phyloP scores from a whole-genome alignment of 2,888 invertebrate species.

The Pogonocherus hispidulus region DNA sequence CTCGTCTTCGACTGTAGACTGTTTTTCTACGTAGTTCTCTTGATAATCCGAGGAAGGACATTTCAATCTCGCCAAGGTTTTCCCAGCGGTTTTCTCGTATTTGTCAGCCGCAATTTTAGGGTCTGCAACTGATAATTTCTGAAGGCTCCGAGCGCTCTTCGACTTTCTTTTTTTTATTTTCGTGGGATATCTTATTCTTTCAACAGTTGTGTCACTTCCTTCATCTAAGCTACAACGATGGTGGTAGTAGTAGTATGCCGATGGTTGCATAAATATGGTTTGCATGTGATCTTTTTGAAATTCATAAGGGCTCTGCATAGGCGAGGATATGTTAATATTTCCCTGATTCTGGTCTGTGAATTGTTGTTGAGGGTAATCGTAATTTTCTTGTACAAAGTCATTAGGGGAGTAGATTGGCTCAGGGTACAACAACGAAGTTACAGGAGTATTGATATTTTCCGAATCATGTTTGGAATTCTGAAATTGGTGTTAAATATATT shows the following conservation, averaged over 20 bases:
- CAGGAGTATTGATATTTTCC: neutral
- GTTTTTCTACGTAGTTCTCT: neutral
- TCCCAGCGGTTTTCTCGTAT: neutral
- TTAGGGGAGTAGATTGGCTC: neutral
- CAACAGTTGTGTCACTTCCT: neutral
- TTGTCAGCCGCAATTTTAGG: neutral
- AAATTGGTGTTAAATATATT: too few species aligned
- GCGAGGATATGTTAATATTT: neutral
- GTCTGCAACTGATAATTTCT: neutral
- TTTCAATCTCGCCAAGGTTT: neutral
- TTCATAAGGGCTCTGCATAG: neutral
- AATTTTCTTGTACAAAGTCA: neutral
- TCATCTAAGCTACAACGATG: conserved; percentile 11
- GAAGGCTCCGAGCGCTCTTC: neutral
- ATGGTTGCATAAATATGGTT: neutral
- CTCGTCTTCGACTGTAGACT: neutral
- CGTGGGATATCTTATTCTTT: neutral
- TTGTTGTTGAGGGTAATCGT: neutral
- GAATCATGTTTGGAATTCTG: neutral
- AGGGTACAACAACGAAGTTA: neutral
- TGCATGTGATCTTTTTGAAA: neutral
- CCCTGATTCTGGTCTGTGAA: neutral
- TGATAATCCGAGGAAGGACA: neutral
- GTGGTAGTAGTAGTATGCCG: conserved; percentile 6
- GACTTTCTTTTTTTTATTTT: conserved; percentile 17